A percentile compares a stretch with the other conserved stretches of the same genome.
Conservation (phyloP, 2,888 invertebrate genomes). For the Lycaena phlaeas region DNA sequence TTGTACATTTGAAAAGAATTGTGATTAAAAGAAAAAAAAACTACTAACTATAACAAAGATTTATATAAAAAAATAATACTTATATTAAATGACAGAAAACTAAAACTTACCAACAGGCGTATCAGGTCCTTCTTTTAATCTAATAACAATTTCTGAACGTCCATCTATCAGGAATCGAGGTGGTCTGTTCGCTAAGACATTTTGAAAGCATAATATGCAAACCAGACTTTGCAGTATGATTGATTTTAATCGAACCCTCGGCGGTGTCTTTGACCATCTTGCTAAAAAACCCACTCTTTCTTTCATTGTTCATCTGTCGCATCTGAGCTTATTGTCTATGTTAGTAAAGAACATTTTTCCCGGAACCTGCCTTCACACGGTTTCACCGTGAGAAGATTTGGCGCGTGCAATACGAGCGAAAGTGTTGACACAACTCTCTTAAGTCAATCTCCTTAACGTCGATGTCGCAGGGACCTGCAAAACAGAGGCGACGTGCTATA, state of each 20-base stretch:
- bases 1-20: no score
- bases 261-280: conserved; percentile 30
- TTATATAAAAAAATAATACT: conserved; percentile 9
- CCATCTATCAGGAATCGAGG: conserved; percentile 91
- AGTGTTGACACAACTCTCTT: conserved; percentile 45
- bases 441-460: conserved; percentile 43
- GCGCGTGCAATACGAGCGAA: conserved; percentile 45
- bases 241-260: conserved; percentile 58
- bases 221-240: conserved; percentile 21
- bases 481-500: conserved; percentile 33
- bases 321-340: conserved; percentile 34
- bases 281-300: conserved; percentile 29
- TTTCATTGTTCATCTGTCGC: conserved; percentile 54
- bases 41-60: no score
- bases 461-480: conserved; percentile 47
- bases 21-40: no score
- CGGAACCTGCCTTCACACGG: conserved; percentile 48
- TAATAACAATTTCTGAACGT: conserved; percentile 91
- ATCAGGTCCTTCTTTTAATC: conserved; percentile 89
- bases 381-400: conserved; percentile 49
- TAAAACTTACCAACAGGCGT: conserved; percentile 84
- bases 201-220: conserved; percentile 29
- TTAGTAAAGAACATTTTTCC: conserved; percentile 51
- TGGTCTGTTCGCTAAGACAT: conserved; percentile 77
- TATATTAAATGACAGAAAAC: not conserved